Base-by-base conservation (phyloP, 2,797 vertebrate genomes). In the Fratercula arctica region DNA sequence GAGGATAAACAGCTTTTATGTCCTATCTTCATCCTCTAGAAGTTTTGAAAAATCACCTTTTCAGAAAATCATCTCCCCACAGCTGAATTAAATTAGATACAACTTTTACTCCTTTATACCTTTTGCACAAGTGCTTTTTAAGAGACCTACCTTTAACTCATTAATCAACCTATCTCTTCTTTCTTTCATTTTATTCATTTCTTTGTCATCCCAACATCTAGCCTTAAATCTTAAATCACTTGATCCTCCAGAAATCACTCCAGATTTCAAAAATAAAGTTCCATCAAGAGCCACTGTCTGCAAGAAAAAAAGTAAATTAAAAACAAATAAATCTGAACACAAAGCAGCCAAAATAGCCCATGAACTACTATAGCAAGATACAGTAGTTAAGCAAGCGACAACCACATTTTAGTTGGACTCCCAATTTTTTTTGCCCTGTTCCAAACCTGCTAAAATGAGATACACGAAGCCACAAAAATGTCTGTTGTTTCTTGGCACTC, bases 191-290 rank as follows among this genome's bases (percentile, higher is more conserved):
- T 87, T 96, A 64, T 59, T 98, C 2, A 99, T 86, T n/a, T 98
- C 98, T 93, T 99, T 99, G 45, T 99, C 99, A 46, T 99, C 99
- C 99, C 99, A 99, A 96, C 95, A 97, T 63, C 97, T 98, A 85
- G 99, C 99, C 98, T 99, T 99, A 93, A 88, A 97, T 90, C 98
- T 98, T 96, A 99, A 98, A 93, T 99, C 97, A 93, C 98, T 98
- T 82, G 99, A 98, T 35, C 99, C 99, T 96, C 99, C 99, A 57
- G 99, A 99, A 90, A 99, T 99, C 77, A 99, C 98, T 26, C 99
- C 99, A 25, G 99, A 99, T 95, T 99, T 99, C 68, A 98, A 96
- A 97, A 99, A 99, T 79, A 99, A 96, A 51, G 99, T 99, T 93
- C 99, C 99, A 77, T 99, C 99, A 95, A 99, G 98, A 86, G 99